Conservation (phyloP, 2,888 invertebrate genomes). For the Phortica magna region DNA sequence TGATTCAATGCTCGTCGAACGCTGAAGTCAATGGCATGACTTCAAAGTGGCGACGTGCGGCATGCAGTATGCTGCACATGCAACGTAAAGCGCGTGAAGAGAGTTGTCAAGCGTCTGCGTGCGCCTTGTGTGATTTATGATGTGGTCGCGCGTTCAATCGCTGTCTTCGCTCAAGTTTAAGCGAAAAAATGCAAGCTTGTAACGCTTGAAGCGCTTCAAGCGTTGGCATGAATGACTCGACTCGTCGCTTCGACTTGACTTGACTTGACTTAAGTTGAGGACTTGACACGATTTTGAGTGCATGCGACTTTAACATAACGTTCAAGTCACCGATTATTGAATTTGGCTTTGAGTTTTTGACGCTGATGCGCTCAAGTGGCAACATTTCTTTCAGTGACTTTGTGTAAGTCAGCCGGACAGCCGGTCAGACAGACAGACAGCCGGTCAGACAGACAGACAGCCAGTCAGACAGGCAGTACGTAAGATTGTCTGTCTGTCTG, state of each 20-base stretch:
- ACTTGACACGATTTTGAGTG: not conserved
- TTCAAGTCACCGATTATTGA: not conserved
- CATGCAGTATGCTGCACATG: not conserved
- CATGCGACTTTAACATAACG: not conserved
- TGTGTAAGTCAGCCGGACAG: constrained; percentile 13
- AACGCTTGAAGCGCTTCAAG: constrained; percentile 47
- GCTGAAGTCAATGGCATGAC: not conserved
- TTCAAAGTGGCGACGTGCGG: not conserved
- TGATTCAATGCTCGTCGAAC: not conserved
- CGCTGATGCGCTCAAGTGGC: constrained; percentile 17
- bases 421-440: constrained; percentile 8
- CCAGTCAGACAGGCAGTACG: constrained; percentile 45
- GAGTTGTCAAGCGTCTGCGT: constrained; percentile 9
- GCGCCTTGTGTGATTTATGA: constrained; percentile 62
- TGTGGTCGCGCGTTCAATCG: constrained; percentile 47
- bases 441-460: not conserved
- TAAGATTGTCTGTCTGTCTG: no score
- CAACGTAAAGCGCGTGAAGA: constrained; percentile 14
- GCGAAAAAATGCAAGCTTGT: not conserved
- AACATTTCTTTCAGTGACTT: not conserved
- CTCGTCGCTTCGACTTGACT: not conserved
- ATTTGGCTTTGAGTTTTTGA: constrained; percentile 5
- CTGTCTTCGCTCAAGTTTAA: not conserved
- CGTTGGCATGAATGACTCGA: constrained; percentile 29
- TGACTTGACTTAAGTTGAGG: not conserved